Percentiles rank a stretch among this genome's conserved stretches.
Conservation (phyloP, 2,113 vertebrate genomes). For the Engystomops pustulosus region DNA sequence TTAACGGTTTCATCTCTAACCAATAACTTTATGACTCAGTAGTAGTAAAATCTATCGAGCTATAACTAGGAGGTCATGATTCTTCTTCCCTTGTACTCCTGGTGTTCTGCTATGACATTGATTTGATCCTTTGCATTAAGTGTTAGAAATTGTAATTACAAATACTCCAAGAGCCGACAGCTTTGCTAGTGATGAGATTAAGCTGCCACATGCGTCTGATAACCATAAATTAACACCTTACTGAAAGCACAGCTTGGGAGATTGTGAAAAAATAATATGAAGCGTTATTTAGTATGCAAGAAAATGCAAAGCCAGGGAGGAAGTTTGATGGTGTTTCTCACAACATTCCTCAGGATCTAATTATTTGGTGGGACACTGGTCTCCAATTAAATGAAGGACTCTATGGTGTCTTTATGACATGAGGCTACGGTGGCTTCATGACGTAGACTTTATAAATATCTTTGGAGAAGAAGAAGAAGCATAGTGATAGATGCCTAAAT, state of each 20-base stretch:
- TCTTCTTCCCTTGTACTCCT: background rate
- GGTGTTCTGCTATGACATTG: conserved; percentile 42
- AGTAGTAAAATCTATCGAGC: background rate
- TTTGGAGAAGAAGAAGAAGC: conserved; percentile 14
- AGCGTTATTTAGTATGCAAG: conserved; percentile 51
- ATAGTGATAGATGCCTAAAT: conserved; percentile 14
- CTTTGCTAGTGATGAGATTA: conserved; percentile 54
- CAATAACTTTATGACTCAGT: background rate
- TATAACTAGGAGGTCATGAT: background rate
- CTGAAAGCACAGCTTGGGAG: conserved; percentile 47
- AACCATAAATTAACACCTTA: conserved; percentile 59
- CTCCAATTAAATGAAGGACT: background rate
- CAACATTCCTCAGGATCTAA: conserved; percentile 29
- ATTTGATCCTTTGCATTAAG: conserved; percentile 51
- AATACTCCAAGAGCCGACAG: conserved; percentile 50
- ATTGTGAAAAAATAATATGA: conserved; percentile 47
- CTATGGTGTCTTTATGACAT: background rate
- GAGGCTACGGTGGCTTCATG: background rate
- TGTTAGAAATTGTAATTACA: conserved; percentile 55
- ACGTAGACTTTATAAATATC: background rate
- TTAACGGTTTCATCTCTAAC: background rate
- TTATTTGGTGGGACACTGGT: conserved; percentile 34
- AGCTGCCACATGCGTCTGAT: conserved; percentile 57
- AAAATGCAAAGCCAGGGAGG: conserved; percentile 48
- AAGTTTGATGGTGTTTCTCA: conserved; percentile 47